Evolutionary conservation across 2,113 vertebrate species (phyloP), one percentile per base, ranked within the genome.

Genomic region (Pedionomus torquatus): DNA sequence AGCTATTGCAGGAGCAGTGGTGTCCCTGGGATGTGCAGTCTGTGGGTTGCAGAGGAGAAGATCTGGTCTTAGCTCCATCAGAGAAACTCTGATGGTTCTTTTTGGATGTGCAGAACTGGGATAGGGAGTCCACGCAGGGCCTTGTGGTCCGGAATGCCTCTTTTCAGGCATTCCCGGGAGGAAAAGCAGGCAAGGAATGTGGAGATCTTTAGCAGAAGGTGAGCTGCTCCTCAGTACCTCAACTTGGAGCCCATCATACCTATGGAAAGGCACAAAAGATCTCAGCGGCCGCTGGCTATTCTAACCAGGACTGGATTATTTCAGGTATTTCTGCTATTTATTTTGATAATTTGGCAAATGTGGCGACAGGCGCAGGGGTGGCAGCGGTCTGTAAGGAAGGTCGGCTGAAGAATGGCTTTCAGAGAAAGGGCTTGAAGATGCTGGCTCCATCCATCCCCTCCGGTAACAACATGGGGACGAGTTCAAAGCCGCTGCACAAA

Each of bases 401-500:
- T 54, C 61, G 33, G 4, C 58, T 46, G 60, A 68, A 87, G 76
- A 39, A n/a, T 13, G n/a, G 52, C 49, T 86, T 91, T 64, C 11
- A 2, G 7, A 76, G 77, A 51, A 66, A 64, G 46, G 60, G 39
- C 71, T 63, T 33, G 2, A 71, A 95, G 83, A 44, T 68, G 26
- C 49, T 4, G 48, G 63, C 46, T 60, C 58, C 86, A 75, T 74
- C 61, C 19, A 8, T 65, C 90, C 87, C 93, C 55, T 81, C 69
- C 71, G 61, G 91, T 89, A 91, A 63, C 51, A 26, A 13, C 12
- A 43, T 61, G 88, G 94, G 96, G 97, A 93, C 37, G 68, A 96
- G 92, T 90, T 97, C 92, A 96, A 97, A 97, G 92, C 96, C 78
- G 23, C 94, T 72, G 86, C 89, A 84, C 97, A 97, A 97, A 97